These are phyloP conservation scores for Diogma glabrata DNA, from an alignment of 2,888 invertebrate genomes.

Conservation along the genomic window DNA sequence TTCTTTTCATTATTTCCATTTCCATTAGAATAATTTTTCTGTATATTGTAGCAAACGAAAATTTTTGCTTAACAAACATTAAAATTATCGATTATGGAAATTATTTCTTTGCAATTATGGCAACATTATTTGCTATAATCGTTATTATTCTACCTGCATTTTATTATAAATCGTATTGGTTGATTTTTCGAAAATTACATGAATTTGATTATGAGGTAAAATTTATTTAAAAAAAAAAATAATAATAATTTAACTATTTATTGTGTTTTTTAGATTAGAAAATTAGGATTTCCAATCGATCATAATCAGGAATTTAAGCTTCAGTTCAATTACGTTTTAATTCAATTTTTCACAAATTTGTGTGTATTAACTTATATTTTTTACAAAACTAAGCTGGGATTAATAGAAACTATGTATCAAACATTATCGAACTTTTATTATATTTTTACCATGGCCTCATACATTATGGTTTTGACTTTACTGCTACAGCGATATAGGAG, in stretches of 20 bases:
- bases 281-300: neutral
- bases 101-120: neutral
- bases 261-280: neutral
- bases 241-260: neutral
- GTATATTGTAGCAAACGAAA: neutral
- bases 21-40: neutral
- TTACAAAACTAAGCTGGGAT: neutral
- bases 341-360: neutral
- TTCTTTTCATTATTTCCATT: neutral
- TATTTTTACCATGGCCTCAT: neutral
- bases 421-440: slow-evolving; percentile 1
- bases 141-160: neutral
- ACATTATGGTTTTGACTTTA: neutral
- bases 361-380: neutral
- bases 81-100: slow-evolving; percentile 6
- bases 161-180: neutral
- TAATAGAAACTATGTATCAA: neutral
- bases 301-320: neutral
- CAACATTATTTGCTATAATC: neutral
- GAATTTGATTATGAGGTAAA: neutral
- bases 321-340: neutral
- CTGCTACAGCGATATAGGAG: neutral
- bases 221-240: neutral
- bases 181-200: neutral
- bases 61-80: neutral